These are phyloP conservation scores for Herpailurus yagouaroundi DNA, from an alignment of 2,113 vertebrate species.

Conservation along the genomic window DNA sequence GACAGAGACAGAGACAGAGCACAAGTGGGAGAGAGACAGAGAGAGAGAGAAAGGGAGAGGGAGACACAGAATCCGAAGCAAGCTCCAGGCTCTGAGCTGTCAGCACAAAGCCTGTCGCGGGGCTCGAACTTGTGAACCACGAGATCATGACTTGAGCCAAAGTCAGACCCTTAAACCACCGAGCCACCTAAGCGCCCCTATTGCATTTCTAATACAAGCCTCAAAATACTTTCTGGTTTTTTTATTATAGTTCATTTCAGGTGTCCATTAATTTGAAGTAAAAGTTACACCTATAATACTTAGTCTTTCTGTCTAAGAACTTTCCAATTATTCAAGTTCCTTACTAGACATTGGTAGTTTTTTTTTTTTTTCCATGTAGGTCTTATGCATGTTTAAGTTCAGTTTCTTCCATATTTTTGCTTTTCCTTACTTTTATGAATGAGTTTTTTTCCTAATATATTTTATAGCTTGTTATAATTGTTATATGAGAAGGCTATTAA, in stretches of 20 bases:
- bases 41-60: too few relatives aligned
- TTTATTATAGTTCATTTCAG: constrained; percentile 10
- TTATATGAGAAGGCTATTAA: background rate
- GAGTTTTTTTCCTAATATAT: background rate
- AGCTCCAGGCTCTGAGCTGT: too few relatives aligned
- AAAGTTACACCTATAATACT: background rate
- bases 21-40: too few relatives aligned
- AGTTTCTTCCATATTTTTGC: background rate
- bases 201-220: background rate
- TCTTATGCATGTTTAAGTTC: background rate
- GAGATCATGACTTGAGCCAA: too few relatives aligned
- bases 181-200: background rate
- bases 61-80: too few relatives aligned
- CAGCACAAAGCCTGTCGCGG: too few relatives aligned
- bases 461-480: background rate
- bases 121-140: too few relatives aligned
- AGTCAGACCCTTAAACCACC: too few relatives aligned
- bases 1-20: too few relatives aligned
- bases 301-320: background rate
- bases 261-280: background rate
- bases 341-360: background rate
- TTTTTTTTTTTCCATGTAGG: background rate
- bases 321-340: background rate
- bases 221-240: background rate
- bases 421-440: constrained; percentile 34